Percentiles rank a stretch among this genome's conserved stretches.
phyloP scores from a whole-genome alignment of 64 coral and sea anemone species.

The Dendronephthya gigantea region DNA sequence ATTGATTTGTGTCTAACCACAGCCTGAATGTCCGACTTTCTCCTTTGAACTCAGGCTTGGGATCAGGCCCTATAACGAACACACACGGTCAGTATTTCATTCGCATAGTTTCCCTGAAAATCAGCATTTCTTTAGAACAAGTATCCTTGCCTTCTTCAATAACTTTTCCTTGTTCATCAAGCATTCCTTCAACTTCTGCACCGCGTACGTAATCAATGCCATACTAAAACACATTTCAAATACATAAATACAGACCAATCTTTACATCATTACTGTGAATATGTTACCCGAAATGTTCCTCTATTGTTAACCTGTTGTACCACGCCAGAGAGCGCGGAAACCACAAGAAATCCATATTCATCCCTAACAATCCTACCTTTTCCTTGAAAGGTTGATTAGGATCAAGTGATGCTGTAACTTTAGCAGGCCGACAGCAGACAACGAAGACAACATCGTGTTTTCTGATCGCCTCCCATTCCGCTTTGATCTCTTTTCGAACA shows the following conservation, averaged over 20 bases:
- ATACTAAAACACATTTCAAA: constrained; percentile 53
- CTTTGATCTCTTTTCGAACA: constrained; percentile 72
- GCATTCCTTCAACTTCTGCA: constrained; percentile 91
- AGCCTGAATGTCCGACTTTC: constrained; percentile 60
- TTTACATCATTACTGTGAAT: too few relatives aligned
- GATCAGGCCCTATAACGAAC: constrained; percentile 47
- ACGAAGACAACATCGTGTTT: constrained; percentile 94
- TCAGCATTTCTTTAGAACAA: too few relatives aligned
- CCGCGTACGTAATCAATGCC: constrained; percentile 88
- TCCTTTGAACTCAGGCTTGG: constrained; percentile 71
- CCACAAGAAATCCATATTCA: background rate
- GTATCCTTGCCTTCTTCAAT: constrained; percentile 70
- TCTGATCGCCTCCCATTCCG: constrained; percentile 75
- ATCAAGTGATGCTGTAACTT: constrained; percentile 50
- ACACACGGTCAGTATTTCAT: background rate
- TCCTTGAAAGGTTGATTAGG: constrained; percentile 76
- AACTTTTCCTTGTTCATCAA: constrained; percentile 95
- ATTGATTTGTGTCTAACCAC: constrained; percentile 81
- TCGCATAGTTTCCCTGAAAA: too few relatives aligned
- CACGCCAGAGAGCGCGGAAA: too few relatives aligned
- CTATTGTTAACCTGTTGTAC: too few relatives aligned
- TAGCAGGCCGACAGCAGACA: constrained; percentile 63
- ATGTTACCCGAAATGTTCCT: too few relatives aligned
- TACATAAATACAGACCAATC: too few relatives aligned
- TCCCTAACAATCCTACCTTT: constrained; percentile 42